Conservation (phyloP, 2,113 vertebrate species). For the Coregonus clupeaformis region DNA sequence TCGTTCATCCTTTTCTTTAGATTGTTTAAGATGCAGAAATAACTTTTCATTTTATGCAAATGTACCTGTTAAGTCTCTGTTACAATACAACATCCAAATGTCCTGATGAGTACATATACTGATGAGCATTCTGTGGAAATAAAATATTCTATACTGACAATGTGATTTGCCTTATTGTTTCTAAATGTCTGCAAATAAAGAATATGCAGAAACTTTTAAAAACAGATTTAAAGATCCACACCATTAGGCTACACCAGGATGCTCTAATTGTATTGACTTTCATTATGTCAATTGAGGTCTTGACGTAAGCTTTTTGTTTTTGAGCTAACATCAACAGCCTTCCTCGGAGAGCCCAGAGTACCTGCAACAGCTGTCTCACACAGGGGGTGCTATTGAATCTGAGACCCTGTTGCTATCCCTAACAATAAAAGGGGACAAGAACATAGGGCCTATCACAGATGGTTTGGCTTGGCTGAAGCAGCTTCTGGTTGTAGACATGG, state of each 20-base stretch:
- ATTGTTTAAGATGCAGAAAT: too few relatives aligned
- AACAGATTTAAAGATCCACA: neutral
- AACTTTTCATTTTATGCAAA: too few relatives aligned
- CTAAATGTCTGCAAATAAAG: neutral
- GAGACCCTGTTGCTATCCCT: conserved; percentile 23
- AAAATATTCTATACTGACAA: neutral
- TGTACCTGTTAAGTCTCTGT: neutral
- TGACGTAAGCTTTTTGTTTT: conserved; percentile 21
- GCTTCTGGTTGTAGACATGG: neutral
- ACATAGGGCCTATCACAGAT: neutral
- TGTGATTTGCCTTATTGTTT: too few relatives aligned
- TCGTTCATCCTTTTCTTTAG: too few relatives aligned
- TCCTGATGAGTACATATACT: too few relatives aligned
- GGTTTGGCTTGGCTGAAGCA: neutral
- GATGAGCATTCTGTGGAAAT: neutral
- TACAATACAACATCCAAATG: too few relatives aligned
- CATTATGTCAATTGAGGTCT: neutral
- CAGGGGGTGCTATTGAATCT: conserved; percentile 25
- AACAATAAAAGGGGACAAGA: conserved; percentile 4
- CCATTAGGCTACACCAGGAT: neutral
- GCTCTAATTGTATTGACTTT: neutral
- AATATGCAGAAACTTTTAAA: neutral
- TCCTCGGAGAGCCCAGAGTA: neutral
- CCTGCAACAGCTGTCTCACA: neutral
- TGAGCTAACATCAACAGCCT: conserved; percentile 12